Conservation (phyloP, 92 coral and sea anemone species). For the Actinernus sp. region DNA sequence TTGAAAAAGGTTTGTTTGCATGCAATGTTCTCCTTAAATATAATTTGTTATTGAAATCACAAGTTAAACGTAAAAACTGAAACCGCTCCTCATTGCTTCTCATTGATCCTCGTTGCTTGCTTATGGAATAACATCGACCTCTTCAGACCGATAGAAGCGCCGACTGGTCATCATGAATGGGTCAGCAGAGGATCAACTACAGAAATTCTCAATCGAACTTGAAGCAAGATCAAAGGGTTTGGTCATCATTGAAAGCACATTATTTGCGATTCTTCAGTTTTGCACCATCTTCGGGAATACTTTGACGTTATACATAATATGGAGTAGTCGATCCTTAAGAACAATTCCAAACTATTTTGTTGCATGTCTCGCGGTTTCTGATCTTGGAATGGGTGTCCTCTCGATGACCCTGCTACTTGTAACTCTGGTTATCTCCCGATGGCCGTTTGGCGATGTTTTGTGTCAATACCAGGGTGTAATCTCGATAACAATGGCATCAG, state of each 20-base stretch:
- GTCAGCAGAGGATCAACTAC: background rate
- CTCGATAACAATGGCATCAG: constrained; percentile 17
- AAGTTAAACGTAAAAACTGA: too few relatives aligned
- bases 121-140: too few relatives aligned
- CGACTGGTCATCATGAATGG: constrained; percentile 4
- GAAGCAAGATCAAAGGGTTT: background rate
- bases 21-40: too few relatives aligned
- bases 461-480: constrained; percentile 64
- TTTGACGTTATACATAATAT: constrained; percentile 9
- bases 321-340: constrained; percentile 13
- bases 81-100: too few relatives aligned
- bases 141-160: too few relatives aligned
- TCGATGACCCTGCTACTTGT: constrained; percentile 24
- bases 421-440: constrained; percentile 17
- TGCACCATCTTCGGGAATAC: background rate
- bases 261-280: background rate
- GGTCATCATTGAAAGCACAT: background rate
- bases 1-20: too few relatives aligned
- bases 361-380: constrained; percentile 60
- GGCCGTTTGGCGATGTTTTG: constrained; percentile 47
- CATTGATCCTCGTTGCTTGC: too few relatives aligned
- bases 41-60: too few relatives aligned
- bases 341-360: constrained; percentile 48
- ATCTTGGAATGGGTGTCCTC: constrained; percentile 37
- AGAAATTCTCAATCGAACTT: background rate